A percentile compares a stretch with the other conserved stretches of the same genome.
phyloP scores from a whole-genome alignment of 1,140 invertebrate genomes.

The Tetramorium simillimum region DNA sequence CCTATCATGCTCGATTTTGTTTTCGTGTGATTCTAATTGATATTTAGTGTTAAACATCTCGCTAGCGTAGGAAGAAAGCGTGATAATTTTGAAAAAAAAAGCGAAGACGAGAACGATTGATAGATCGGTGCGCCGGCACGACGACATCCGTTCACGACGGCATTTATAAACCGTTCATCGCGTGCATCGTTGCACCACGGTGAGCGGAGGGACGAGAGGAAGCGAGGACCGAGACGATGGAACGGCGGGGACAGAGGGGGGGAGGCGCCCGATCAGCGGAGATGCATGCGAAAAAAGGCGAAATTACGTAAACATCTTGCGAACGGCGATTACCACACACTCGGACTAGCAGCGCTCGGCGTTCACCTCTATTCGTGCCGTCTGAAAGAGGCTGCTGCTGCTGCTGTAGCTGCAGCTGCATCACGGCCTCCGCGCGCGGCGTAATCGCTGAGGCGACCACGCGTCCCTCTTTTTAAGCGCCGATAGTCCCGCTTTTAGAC shows the following conservation, averaged over 20 bases:
- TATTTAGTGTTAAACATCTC: background rate
- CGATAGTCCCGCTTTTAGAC: constrained; percentile 31
- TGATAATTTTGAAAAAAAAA: background rate
- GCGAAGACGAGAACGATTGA: background rate
- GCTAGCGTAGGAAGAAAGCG: background rate
- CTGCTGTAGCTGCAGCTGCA: constrained; percentile 21
- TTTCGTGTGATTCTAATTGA: background rate
- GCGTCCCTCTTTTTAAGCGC: constrained; percentile 26
- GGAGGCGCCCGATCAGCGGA: constrained; percentile 70
- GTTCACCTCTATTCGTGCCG: constrained; percentile 71
- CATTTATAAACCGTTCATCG: constrained; percentile 70
- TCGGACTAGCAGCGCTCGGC: constrained; percentile 67
- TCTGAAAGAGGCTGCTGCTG: constrained; percentile 52
- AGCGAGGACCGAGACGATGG: constrained; percentile 33
- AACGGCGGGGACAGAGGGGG: background rate
- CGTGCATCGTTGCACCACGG: constrained; percentile 64
- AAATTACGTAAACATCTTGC: constrained; percentile 83
- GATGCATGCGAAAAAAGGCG: constrained; percentile 77
- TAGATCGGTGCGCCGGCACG: constrained; percentile 29
- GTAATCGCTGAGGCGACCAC: constrained; percentile 47
- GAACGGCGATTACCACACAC: constrained; percentile 79
- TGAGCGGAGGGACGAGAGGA: constrained; percentile 53
- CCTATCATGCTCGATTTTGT: background rate
- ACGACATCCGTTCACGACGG: constrained; percentile 63
- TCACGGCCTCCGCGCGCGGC: constrained; percentile 51